phyloP scores from a whole-genome alignment of 2,797 vertebrate species.

The Lithobates sylvaticus region DNA sequence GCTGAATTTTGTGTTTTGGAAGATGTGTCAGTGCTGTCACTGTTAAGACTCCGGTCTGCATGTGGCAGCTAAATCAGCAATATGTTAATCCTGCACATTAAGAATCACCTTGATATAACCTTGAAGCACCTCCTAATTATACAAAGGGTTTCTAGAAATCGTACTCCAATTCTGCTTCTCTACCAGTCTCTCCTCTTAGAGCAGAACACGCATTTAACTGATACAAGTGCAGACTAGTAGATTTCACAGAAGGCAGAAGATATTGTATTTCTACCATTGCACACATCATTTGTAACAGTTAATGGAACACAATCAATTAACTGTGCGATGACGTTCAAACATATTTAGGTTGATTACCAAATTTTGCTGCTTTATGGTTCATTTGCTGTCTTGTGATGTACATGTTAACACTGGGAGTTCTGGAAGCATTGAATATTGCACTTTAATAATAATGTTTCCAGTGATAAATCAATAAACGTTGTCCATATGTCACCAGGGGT shows the following conservation, averaged over 20 bases:
- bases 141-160: neutral
- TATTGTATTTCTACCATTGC: neutral
- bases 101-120: constrained; percentile 47
- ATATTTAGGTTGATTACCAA: constrained; percentile 30
- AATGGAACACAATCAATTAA: constrained; percentile 14
- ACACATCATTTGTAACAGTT: constrained; percentile 22
- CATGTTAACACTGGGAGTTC: neutral
- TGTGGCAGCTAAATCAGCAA: constrained; percentile 43
- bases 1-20: neutral
- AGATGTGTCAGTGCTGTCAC: neutral
- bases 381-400: constrained; percentile 17
- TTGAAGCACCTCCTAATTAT: constrained; percentile 30
- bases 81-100: constrained; percentile 39
- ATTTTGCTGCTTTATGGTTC: constrained; percentile 21
- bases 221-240: neutral
- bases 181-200: neutral
- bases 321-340: neutral
- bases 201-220: neutral
- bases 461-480: too few species aligned
- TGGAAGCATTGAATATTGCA: neutral
- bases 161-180: neutral
- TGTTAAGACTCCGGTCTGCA: neutral
- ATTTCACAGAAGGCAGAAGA: neutral
- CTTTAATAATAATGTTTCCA: neutral
- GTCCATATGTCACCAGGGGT: too few species aligned